A percentile compares a stretch with the other conserved stretches of the same genome.
Evolutionary conservation across 35 echinoderm and acorn worm genomes (phyloP).

Genomic region (Lytechinus pictus): DNA sequence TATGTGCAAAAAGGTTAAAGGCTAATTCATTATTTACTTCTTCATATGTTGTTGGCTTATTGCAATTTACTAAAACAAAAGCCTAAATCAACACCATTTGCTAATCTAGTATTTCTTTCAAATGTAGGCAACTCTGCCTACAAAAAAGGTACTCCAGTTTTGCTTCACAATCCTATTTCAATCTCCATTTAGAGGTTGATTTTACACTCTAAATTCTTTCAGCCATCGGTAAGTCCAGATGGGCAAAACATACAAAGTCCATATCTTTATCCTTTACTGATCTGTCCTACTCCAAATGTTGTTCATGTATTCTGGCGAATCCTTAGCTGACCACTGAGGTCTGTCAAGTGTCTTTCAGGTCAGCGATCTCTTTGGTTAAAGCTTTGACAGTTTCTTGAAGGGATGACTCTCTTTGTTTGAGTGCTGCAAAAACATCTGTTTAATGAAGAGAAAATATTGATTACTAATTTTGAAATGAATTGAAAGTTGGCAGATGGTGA

Average conservation of each 20-base stretch:
- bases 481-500: background rate
- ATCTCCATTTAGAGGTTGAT: too few species aligned
- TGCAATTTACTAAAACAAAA: too few species aligned
- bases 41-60: too few species aligned
- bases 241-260: background rate
- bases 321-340: background rate
- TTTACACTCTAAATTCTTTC: too few species aligned
- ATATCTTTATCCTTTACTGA: background rate
- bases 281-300: background rate
- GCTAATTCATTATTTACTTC: too few species aligned
- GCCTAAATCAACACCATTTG: too few species aligned
- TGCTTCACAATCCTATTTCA: too few species aligned
- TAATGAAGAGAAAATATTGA: background rate
- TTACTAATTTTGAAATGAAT: background rate
- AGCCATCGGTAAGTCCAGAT: too few species aligned
- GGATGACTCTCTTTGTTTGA: conserved; percentile 8
- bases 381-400: conserved; percentile 19
- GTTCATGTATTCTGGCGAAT: background rate
- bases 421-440: background rate
- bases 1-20: too few species aligned
- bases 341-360: conserved; percentile 7
- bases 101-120: too few species aligned
- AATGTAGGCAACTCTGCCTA: too few species aligned
- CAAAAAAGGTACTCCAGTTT: too few species aligned
- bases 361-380: background rate